Evolutionary conservation across 2,113 vertebrate genomes (phyloP), one percentile per base, ranked within the genome.

Genomic region (Pogona vitticeps): DNA sequence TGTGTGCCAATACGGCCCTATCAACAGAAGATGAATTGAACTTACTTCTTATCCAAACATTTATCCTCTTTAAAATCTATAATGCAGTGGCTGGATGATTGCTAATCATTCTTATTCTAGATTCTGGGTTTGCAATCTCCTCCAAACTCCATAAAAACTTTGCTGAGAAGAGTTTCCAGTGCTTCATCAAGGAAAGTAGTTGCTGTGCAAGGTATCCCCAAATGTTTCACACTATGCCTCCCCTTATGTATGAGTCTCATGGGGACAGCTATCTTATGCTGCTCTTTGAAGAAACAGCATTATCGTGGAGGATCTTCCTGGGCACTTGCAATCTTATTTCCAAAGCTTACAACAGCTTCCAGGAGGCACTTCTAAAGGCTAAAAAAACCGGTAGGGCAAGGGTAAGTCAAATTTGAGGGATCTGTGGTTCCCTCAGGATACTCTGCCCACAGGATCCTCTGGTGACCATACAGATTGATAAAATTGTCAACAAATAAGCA

Each of bases 61-160:
- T 59, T 72, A 72, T 58, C 63, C 67, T n/a, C 42, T 72, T 46
- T 80, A 80, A 86, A 80, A 42, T 86, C 20, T 73, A 46, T 72
- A 61, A 73, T 28, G 7, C 38, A 65, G 63, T 63, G 21, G 3
- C 40, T 65, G 68, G 40, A 78, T 20, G 17, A 31, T 40, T 70
- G n/a, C 40, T 77, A 68, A 38, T 38, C 40, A 70, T 76, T 63
- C 31, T 12, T 70, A 63, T 28, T 67, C 9, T 7, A 12, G 28
- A 63, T 84, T n/a, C 7, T 46, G 80, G 14, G 26, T n/a, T 63
- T 76, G 6, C 20, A 15, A n/a, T 80, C 17, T 61, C 13, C 40
- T 76, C 15, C 10, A 46, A 73, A 46, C 2, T n/a, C 40, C 56
- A 76, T 38, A 72, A 23, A 72, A 31, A 7, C 59, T 28, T 13